A percentile compares a stretch with the other conserved stretches of the same genome.
Evolutionary conservation across 2,113 vertebrate genomes (phyloP).

Genomic region (Pteronura brasiliensis): DNA sequence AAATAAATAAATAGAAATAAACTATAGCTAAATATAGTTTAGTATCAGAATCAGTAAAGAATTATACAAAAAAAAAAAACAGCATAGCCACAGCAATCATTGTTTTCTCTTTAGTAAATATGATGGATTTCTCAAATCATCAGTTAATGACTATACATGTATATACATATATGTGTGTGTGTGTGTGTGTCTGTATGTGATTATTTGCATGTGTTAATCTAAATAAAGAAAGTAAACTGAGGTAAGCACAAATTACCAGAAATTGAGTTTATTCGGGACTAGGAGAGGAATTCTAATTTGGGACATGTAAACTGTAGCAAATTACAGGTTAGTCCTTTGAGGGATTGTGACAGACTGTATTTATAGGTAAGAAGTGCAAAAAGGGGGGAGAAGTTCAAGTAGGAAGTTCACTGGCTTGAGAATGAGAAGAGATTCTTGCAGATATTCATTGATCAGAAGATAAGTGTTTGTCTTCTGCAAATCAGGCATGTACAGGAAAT

Average conservation of each 20-base stretch:
- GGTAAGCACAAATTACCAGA: neutral
- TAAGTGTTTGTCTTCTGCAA: neutral
- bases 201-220: neutral
- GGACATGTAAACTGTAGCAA: neutral
- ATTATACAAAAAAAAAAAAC: constrained; percentile 51
- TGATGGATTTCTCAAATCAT: constrained; percentile 48
- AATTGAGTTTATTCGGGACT: neutral
- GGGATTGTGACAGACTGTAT: neutral
- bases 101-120: constrained; percentile 76
- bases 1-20: neutral
- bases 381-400: neutral
- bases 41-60: constrained; percentile 40
- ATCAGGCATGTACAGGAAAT: neutral
- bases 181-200: too few species aligned
- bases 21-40: neutral
- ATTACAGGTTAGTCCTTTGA: neutral
- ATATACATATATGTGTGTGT: neutral
- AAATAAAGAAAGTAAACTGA: neutral
- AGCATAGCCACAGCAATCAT: constrained; percentile 67
- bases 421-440: neutral
- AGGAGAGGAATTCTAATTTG: neutral
- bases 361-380: neutral
- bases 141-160: constrained; percentile 44
- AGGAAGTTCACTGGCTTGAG: neutral
- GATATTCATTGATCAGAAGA: neutral